Evolutionary conservation across 2,888 invertebrate species (phyloP).

Genomic region (Rhagonycha fulva): DNA sequence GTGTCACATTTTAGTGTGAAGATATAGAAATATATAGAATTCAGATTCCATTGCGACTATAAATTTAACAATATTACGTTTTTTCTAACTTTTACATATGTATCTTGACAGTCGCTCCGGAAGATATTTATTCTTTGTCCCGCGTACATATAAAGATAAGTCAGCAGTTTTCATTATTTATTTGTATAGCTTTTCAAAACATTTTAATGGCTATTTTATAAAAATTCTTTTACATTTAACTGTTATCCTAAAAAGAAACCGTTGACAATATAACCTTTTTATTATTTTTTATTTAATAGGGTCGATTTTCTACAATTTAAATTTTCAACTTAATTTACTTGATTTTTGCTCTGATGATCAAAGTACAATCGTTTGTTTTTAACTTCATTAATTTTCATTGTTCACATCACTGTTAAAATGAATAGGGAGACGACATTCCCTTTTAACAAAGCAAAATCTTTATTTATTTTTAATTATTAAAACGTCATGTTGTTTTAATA

Average conservation of each 20-base stretch:
- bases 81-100: constrained; percentile 29
- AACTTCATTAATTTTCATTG: constrained; percentile 13
- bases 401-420: constrained; percentile 10
- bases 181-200: constrained; percentile 20
- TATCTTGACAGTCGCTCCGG: constrained; percentile 27
- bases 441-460: neutral
- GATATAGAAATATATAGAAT: constrained; percentile 25
- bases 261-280: neutral
- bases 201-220: constrained; percentile 19
- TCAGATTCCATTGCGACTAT: constrained; percentile 29
- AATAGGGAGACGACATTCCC: neutral
- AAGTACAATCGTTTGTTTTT: constrained; percentile 10
- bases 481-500: neutral
- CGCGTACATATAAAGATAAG: constrained; percentile 26
- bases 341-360: constrained; percentile 17
- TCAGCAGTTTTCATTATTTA: constrained; percentile 29
- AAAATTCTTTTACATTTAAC: neutral
- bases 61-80: constrained; percentile 28
- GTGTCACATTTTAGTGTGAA: constrained; percentile 10
- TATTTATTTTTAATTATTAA: neutral
- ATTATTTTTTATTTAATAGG: neutral
- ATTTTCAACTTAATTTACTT: constrained; percentile 15
- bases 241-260: neutral
- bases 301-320: constrained; percentile 11
- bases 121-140: constrained; percentile 29